phyloP scores from a whole-genome alignment of 2,797 vertebrate species.

The Anguilla megastoma region DNA sequence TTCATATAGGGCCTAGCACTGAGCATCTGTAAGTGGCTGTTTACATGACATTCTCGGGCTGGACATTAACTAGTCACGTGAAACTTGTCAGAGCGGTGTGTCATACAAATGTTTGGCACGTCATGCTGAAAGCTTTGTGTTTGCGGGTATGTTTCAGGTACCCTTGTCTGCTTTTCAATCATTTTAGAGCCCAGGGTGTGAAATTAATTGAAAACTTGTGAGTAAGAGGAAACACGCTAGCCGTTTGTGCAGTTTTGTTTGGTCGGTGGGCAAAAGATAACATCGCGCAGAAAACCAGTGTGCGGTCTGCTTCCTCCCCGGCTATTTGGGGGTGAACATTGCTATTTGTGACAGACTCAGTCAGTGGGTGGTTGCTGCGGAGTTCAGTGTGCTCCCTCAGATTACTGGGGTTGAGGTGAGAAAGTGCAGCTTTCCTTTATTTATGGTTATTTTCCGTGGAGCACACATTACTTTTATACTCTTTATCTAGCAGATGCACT shows the following conservation, averaged over 20 bases:
- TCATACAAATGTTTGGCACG: not conserved
- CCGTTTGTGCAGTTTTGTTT: not conserved
- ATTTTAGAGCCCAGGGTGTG: not conserved
- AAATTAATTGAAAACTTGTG: conserved; percentile 1
- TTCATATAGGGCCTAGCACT: not conserved
- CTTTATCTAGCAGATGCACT: not conserved
- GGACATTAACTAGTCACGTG: conserved; percentile 31
- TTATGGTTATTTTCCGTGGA: not conserved
- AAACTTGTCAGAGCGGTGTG: not conserved
- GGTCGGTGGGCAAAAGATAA: not conserved
- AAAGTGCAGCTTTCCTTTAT: not conserved
- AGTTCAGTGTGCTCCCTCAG: not conserved
- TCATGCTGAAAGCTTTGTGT: not conserved
- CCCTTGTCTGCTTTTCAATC: not conserved
- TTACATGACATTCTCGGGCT: not conserved
- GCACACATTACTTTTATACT: not conserved
- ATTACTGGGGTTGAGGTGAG: not conserved
- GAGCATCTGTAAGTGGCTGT: not conserved
- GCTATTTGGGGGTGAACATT: not conserved
- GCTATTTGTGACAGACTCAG: not conserved
- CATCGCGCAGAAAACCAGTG: not conserved
- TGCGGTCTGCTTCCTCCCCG: not conserved
- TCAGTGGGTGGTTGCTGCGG: not conserved
- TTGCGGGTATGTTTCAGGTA: too few relatives aligned
- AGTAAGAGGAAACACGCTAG: not conserved